phyloP scores from a whole-genome alignment of 37 sponge, comb jelly and placozoan genomes.

The Ianthella basta region DNA sequence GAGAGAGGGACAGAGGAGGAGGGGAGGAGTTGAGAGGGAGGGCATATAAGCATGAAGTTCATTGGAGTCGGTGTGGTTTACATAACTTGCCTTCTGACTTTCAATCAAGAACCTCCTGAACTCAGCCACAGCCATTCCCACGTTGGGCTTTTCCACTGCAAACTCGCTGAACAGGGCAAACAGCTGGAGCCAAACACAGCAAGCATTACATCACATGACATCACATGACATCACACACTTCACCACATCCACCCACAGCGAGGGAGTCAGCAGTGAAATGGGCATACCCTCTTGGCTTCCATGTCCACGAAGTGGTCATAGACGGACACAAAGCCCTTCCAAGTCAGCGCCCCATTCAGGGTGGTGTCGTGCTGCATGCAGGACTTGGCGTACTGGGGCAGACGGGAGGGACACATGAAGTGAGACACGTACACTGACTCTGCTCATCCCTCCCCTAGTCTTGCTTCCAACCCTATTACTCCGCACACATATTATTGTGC shows the following conservation, averaged over 20 bases:
- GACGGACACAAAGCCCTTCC: constrained; percentile 75
- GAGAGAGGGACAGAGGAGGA: no score
- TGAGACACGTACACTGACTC: no score
- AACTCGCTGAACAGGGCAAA: constrained; percentile 48
- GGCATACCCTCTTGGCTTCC: background rate
- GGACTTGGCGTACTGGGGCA: constrained; percentile 1
- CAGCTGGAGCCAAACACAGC: constrained; percentile 31
- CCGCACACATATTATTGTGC: no score
- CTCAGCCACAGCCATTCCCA: constrained; percentile 69
- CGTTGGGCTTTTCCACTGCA: constrained; percentile 38
- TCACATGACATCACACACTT: no score
- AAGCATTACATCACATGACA: no score
- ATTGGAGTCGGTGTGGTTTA: background rate
- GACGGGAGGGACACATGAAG: no score
- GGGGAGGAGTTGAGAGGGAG: no score
- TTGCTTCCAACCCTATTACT: no score
- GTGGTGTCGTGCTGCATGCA: constrained; percentile 10
- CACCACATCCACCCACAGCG: no score
- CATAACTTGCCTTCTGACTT: constrained; percentile 49
- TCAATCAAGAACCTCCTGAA: constrained; percentile 57
- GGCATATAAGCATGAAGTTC: background rate
- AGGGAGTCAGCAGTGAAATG: background rate
- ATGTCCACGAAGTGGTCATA: constrained; percentile 44
- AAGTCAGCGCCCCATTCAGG: constrained; percentile 38
- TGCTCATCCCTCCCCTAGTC: no score